Percentiles rank a stretch among this genome's conserved stretches.
Evolutionary conservation across 2,888 invertebrate genomes (phyloP).

Genomic region (Agapostemon virescens): DNA sequence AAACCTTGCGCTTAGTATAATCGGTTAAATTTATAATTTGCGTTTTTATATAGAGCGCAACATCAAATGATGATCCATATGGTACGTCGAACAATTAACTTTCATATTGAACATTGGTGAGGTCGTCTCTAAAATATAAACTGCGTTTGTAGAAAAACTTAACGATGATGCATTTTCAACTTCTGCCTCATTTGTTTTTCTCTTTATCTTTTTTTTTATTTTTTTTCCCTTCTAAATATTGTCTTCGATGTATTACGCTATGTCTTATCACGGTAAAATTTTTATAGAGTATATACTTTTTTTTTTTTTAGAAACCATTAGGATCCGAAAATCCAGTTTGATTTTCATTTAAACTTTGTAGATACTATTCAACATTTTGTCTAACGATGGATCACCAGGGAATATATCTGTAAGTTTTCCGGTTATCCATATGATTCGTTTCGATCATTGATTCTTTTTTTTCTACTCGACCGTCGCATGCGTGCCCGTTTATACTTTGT

Average conservation of each 20-base stretch:
- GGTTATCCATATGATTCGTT: constrained; percentile 35
- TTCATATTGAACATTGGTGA: constrained; percentile 40
- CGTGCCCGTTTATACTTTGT: constrained; percentile 62
- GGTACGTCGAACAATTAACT: constrained; percentile 42
- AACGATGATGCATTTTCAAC: constrained; percentile 56
- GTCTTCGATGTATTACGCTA: constrained; percentile 67
- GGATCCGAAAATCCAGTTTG: constrained; percentile 58
- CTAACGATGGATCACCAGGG: constrained; percentile 47
- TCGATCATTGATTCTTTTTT: constrained; percentile 35
- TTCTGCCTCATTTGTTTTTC: constrained; percentile 36
- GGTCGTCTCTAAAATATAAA: constrained; percentile 49
- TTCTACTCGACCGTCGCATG: constrained; percentile 39
- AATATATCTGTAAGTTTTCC: constrained; percentile 27
- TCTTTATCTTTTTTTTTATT: constrained; percentile 16
- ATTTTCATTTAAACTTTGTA: constrained; percentile 57
- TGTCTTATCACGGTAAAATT: constrained; percentile 58
- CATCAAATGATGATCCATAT: constrained; percentile 43
- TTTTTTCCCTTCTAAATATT: constrained; percentile 53
- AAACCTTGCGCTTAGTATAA: constrained; percentile 37
- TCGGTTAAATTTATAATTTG: constrained; percentile 32
- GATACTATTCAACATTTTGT: constrained; percentile 56
- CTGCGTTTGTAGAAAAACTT: constrained; percentile 60
- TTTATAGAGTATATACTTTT: constrained; percentile 45
- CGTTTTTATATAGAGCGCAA: constrained; percentile 43
- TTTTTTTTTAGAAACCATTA: constrained; percentile 57